phyloP scores from a whole-genome alignment of 2,113 vertebrate species.

The Leiothrix lutea region DNA sequence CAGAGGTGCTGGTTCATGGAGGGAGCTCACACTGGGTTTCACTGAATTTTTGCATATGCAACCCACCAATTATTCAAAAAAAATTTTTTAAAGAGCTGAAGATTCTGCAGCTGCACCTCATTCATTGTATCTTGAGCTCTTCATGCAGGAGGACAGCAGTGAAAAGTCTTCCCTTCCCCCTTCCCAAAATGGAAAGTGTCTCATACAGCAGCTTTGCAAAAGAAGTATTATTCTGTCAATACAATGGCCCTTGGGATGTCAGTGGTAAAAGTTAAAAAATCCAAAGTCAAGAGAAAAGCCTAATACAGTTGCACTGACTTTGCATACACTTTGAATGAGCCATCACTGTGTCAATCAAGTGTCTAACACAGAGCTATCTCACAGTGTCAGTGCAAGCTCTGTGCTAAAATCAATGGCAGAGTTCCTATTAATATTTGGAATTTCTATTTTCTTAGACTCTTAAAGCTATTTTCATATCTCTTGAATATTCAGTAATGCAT shows the following conservation, averaged over 20 bases:
- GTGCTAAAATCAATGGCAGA: constrained; percentile 66
- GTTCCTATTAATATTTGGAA: constrained; percentile 63
- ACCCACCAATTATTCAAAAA: not conserved
- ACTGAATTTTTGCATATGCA: not conserved
- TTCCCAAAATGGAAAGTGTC: constrained; percentile 5
- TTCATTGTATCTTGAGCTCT: not conserved
- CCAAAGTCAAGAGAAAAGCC: constrained; percentile 62
- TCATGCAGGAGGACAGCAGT: not conserved
- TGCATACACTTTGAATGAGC: constrained; percentile 70
- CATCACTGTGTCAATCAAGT: constrained; percentile 74
- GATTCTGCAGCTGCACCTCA: not conserved
- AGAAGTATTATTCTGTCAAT: constrained; percentile 52
- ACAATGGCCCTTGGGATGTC: constrained; percentile 65
- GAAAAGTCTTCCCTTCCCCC: not conserved
- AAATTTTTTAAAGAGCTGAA: not conserved
- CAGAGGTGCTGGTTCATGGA: not conserved
- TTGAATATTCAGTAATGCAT: constrained; percentile 39
- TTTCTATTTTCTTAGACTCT: constrained; percentile 60
- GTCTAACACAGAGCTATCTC: constrained; percentile 64
- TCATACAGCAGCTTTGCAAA: not conserved
- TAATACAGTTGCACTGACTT: constrained; percentile 63
- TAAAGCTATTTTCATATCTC: constrained; percentile 44
- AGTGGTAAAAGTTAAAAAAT: constrained; percentile 60
- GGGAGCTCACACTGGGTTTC: not conserved
- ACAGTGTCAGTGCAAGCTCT: constrained; percentile 58